Conservation (phyloP, 2,888 invertebrate species). For the Bugulina stolonifera region DNA sequence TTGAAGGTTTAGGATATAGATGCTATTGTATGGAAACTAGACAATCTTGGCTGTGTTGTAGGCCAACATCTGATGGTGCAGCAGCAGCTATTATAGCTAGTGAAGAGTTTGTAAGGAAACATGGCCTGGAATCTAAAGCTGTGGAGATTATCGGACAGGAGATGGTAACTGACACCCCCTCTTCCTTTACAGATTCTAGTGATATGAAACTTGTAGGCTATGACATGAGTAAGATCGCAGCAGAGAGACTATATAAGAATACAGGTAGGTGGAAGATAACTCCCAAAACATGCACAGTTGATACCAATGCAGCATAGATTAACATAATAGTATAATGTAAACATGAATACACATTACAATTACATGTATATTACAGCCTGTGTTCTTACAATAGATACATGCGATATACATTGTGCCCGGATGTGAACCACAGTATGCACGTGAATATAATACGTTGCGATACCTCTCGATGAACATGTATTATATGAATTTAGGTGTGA, state of each 20-base stretch:
- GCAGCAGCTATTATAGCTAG: conserved; percentile 86
- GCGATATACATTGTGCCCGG: not conserved
- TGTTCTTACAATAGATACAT: not conserved
- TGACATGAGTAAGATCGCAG: conserved; percentile 83
- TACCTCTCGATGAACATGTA: too few relatives aligned
- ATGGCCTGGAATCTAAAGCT: conserved; percentile 73
- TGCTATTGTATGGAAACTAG: too few relatives aligned
- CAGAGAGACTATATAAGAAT: conserved; percentile 55
- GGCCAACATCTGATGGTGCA: conserved; percentile 94
- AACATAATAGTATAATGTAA: not conserved
- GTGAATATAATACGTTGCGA: not conserved
- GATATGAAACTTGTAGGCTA: conserved; percentile 74
- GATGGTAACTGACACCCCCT: conserved; percentile 85
- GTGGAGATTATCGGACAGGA: conserved; percentile 95
- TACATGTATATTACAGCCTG: not conserved
- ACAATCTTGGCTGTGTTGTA: conserved; percentile 32
- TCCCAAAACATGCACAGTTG: too few relatives aligned
- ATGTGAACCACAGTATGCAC: not conserved
- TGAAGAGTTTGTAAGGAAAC: conserved; percentile 76
- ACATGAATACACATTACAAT: not conserved
- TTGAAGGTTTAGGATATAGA: too few relatives aligned
- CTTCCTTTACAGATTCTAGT: conserved; percentile 75
- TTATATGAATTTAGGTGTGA: conserved; percentile 57
- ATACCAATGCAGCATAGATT: too few relatives aligned
- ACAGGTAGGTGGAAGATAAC: conserved; percentile 40